Conservation (phyloP, 2,113 vertebrate species). For the Rutilus rutilus region DNA sequence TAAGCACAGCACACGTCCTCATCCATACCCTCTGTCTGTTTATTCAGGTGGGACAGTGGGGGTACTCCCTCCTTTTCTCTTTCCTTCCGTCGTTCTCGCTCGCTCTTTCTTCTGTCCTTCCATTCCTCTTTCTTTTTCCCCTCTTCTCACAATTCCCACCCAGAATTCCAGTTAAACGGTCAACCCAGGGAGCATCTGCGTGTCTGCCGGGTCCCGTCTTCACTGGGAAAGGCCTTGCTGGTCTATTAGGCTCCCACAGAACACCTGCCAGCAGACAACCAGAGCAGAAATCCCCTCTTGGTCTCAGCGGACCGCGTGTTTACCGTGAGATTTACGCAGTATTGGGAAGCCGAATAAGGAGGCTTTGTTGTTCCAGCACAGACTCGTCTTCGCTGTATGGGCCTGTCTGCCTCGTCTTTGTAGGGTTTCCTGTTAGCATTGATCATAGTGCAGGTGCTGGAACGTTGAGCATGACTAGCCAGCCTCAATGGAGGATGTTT, state of each 20-base stretch:
- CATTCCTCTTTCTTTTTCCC: conserved; percentile 41
- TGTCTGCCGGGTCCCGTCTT: conserved; percentile 15
- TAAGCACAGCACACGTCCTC: conserved; percentile 67
- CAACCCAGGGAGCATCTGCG: conserved; percentile 30
- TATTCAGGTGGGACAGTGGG: conserved; percentile 77
- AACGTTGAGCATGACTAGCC: neutral
- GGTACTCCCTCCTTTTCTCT: conserved; percentile 45
- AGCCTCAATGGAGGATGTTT: neutral
- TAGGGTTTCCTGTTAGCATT: conserved; percentile 10
- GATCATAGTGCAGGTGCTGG: neutral
- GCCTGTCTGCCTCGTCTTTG: neutral
- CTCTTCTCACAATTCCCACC: conserved; percentile 23
- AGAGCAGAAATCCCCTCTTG: conserved; percentile 40
- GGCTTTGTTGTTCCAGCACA: conserved; percentile 36
- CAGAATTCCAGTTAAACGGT: conserved; percentile 15
- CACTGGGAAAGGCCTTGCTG: conserved; percentile 43
- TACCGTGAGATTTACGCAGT: neutral
- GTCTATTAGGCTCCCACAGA: conserved; percentile 37
- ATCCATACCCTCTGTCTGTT: conserved; percentile 76
- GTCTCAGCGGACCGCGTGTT: conserved; percentile 31
- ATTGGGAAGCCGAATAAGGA: conserved; percentile 24
- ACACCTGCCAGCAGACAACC: conserved; percentile 42
- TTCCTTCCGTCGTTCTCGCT: conserved; percentile 32
- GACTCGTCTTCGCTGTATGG: conserved; percentile 1
- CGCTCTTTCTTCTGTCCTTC: neutral